Base-by-base conservation (phyloP, 64 coral and sea anemone genomes). In the Orbicella faveolata region DNA sequence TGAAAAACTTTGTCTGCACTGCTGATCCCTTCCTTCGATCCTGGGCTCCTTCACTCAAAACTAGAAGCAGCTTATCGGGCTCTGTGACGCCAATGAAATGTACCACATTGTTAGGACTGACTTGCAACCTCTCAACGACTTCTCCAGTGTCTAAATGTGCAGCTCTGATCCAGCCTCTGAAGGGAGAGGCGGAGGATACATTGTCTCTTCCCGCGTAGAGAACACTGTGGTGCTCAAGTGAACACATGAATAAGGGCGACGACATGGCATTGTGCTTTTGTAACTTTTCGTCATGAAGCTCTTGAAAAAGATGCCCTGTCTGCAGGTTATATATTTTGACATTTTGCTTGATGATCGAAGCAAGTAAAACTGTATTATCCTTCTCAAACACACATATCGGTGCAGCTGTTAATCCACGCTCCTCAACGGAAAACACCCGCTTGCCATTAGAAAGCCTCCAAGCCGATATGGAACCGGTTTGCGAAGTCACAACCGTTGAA, bases 381-480 rank as follows among this genome's bases (percentile, higher is more conserved):
- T 52, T 23, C 26, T 77, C 30, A 20, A 94, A 15, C 15, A 86
- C 34, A 36, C 69, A 68, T 69, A 94, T 86, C 17, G 92, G 92
- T 25, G 92, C 79, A 6, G 51, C 67, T 59, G 55, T 59, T 6
- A 63, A 26, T 23, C 30, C 54, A 63, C 83, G 77, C 2, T 39
- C 87, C 37, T 89, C 57, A 5, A 95, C 57, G n/a, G 61, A 79
- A 81, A 92, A 88, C 75, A 92, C n/a, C 21, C 90, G 86, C 87
- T 95, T 90, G 20, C 94, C 94, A 79, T 79, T 95, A 63, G 90
- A 95, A 72, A 95, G 61, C 19, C 78, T 87, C 94, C 94, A 95
- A 9, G 64, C 87, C n/a, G 94, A 89, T 52, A 95, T 81, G 19
- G n/a, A 84, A 41, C 80, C 85, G 14, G 16, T 6, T 52, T 74